A percentile compares a stretch with the other conserved stretches of the same genome.
Evolutionary conservation across 53 echinoderm and acorn worm genomes (phyloP).

Genomic region (Zoroaster sp.): DNA sequence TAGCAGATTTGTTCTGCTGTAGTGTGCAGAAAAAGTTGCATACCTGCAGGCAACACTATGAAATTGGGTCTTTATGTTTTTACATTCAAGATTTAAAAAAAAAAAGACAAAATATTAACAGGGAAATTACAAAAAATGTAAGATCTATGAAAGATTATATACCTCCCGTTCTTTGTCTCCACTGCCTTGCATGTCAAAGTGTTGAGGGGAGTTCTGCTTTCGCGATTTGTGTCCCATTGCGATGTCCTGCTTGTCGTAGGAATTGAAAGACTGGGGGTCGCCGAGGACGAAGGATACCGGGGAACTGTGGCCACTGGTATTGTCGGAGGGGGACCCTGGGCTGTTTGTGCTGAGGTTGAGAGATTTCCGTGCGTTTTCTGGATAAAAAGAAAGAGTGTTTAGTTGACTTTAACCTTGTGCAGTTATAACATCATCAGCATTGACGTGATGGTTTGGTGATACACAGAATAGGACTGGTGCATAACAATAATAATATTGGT

Average conservation of each 20-base stretch:
- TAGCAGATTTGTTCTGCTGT: too few relatives aligned
- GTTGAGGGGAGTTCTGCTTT: constrained; percentile 84
- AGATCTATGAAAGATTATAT: background rate
- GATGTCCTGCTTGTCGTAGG: constrained; percentile 3
- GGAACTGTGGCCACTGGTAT: constrained; percentile 40
- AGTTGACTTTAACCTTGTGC: background rate
- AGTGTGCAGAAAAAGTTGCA: too few relatives aligned
- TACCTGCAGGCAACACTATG: too few relatives aligned
- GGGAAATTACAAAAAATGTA: background rate
- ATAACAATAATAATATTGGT: too few relatives aligned
- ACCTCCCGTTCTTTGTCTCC: constrained; percentile 60
- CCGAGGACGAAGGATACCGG: constrained; percentile 47
- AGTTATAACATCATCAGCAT: too few relatives aligned
- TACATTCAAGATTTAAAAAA: too few relatives aligned
- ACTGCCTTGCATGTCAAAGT: constrained; percentile 59
- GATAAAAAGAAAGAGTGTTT: background rate
- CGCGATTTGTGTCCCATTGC: constrained; percentile 61
- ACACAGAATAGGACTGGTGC: too few relatives aligned
- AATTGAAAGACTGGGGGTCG: constrained; percentile 23
- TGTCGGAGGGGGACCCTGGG: constrained; percentile 15
- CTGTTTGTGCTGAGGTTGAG: constrained; percentile 60
- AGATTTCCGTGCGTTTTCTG: constrained; percentile 75
- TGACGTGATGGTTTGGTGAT: too few relatives aligned
- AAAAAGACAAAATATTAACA: background rate
- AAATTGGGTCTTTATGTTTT: too few relatives aligned